A percentile compares a stretch with the other conserved stretches of the same genome.
Evolutionary conservation across 2,113 vertebrate genomes (phyloP).

Genomic region (Equus quagga): DNA sequence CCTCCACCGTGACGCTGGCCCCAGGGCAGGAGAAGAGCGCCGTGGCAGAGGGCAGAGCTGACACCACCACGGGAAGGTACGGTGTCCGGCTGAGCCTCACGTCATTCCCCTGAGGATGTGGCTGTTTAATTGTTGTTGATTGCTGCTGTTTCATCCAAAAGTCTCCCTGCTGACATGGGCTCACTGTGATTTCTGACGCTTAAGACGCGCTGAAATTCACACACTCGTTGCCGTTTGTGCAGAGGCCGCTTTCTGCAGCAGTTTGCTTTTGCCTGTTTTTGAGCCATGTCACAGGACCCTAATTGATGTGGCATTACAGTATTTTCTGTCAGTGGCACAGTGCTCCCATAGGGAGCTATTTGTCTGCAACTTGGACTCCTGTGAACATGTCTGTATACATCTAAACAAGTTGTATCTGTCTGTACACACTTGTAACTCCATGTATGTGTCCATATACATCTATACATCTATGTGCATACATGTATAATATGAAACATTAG

Average conservation of each 20-base stretch:
- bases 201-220: not conserved
- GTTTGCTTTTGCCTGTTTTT: not conserved
- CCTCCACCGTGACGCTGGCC: constrained; percentile 90
- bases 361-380: fast-evolving
- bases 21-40: constrained; percentile 86
- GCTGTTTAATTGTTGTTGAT: not conserved
- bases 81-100: fast-evolving
- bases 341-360: not conserved
- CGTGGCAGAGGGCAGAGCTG: constrained; percentile 92
- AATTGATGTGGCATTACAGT: fast-evolving
- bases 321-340: fast-evolving
- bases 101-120: fast-evolving
- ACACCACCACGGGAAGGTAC: constrained; percentile 96
- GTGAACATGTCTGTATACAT: fast-evolving
- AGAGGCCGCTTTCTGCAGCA: not conserved
- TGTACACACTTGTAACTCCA: not conserved
- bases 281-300: fast-evolving
- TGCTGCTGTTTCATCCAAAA: not conserved
- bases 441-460: fast-evolving
- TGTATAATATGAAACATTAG: fast-evolving
- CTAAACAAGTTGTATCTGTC: fast-evolving
- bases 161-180: not conserved
- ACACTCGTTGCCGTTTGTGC: not conserved
- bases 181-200: not conserved
- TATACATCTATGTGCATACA: not conserved